These are phyloP conservation scores for Ommatoiulus sabulosus DNA, from an alignment of 2,888 invertebrate genomes.

Conservation along the genomic window DNA sequence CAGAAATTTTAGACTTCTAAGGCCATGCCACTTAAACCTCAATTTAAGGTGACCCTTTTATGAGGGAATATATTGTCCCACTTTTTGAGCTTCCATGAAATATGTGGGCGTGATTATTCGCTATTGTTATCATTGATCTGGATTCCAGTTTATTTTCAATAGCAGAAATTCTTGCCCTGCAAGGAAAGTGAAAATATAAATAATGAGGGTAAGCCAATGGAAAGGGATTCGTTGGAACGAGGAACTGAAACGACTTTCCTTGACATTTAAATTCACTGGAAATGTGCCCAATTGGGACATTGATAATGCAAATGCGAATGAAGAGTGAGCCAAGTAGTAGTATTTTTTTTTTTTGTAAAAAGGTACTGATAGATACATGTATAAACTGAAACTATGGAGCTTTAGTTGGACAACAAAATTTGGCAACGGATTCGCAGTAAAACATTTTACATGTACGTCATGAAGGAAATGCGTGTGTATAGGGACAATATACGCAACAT, in stretches of 20 bases:
- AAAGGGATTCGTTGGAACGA: background rate
- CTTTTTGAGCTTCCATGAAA: background rate
- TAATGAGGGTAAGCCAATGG: background rate
- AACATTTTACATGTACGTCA: background rate
- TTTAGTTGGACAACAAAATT: background rate
- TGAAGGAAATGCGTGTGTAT: background rate
- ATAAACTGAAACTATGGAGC: background rate
- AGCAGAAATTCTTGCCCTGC: background rate
- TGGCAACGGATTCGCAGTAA: background rate
- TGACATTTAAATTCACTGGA: conserved; percentile 17
- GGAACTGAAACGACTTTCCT: background rate
- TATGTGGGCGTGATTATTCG: conserved; percentile 16
- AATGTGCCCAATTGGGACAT: background rate
- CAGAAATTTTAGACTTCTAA: background rate
- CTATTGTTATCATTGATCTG: conserved; percentile 32
- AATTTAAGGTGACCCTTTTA: background rate
- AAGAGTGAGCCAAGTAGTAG: background rate
- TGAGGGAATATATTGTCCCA: background rate
- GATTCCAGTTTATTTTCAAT: conserved; percentile 4
- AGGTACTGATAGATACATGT: background rate
- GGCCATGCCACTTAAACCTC: conserved; percentile 15
- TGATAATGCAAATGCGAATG: background rate
- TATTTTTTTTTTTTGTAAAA: too few relatives aligned
- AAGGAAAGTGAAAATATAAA: conserved; percentile 27
- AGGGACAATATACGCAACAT: background rate